Conservation (phyloP, 2,888 invertebrate genomes). For the Callosobruchus maculatus region DNA sequence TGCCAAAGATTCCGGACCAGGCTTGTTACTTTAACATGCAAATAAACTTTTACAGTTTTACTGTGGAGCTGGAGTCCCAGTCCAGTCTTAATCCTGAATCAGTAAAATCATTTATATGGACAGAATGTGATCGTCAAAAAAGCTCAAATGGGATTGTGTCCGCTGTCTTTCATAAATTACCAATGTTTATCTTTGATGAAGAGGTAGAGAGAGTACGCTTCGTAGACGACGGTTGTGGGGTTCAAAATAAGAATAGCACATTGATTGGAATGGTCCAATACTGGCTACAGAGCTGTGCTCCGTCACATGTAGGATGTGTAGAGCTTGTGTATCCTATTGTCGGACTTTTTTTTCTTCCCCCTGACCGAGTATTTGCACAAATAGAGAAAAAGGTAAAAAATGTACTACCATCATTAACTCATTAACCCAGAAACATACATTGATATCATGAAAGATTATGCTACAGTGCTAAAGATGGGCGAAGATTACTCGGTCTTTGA, state of each 20-base stretch:
- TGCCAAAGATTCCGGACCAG: too few species aligned
- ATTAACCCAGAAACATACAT: too few species aligned
- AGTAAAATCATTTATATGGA: slow-evolving; percentile 4
- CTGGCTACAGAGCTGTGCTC: slow-evolving; percentile 6
- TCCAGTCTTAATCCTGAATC: slow-evolving; percentile 1
- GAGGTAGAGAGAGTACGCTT: neutral
- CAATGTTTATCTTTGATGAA: neutral
- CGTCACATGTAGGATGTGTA: neutral
- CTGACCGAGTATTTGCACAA: too few species aligned
- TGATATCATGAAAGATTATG: too few species aligned
- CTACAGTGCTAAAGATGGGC: too few species aligned
- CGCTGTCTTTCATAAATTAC: slow-evolving; percentile 2
- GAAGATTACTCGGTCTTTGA: too few species aligned
- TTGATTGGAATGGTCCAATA: slow-evolving; percentile 8
- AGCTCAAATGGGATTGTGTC: slow-evolving; percentile 6
- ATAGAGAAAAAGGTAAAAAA: too few species aligned
- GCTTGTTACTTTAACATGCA: slow-evolving; percentile 11
- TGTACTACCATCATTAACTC: too few species aligned
- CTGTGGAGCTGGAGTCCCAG: slow-evolving; percentile 7
- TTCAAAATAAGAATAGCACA: slow-evolving; percentile 8
- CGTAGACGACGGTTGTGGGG: slow-evolving; percentile 13
- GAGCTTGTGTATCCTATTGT: slow-evolving; percentile 4
- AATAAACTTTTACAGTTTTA: slow-evolving; percentile 13
- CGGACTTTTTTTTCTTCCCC: slow-evolving; percentile 1
- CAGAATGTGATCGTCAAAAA: too few species aligned